Base-by-base conservation (phyloP, 2,113 vertebrate genomes). In the Dicaeum eximium region DNA sequence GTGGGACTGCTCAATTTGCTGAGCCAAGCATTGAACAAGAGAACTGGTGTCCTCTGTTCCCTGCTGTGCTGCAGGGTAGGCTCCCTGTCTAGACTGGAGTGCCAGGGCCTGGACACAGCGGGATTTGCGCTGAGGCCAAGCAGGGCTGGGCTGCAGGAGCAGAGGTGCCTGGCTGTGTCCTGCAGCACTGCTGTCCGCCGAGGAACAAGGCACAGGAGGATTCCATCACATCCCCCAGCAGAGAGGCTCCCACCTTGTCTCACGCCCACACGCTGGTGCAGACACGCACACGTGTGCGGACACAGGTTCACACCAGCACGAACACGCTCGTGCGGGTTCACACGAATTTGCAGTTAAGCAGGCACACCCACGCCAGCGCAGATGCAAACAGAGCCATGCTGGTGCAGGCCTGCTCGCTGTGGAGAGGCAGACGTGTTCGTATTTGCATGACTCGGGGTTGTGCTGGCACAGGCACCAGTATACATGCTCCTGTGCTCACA, bases 111-210 rank as follows among this genome's bases (percentile, higher is more conserved):
- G 45, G 50, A 37, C 47, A 21, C 33, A 15, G 51, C 0, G 0
- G 44, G 50, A 60, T 42, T 61, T 5, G 0, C 10, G 3, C 64
- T 17, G 80, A 31, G 38, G 33, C 45, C 35, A 3, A 6, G 73
- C 30, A 21, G 45, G 16, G n/a, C 45, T 1, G 11, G 44, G n/a
- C 47, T 73, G 57, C 56, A 11, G 37, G 5, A 1, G 37, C 48
- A 65, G 35, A 35, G 37, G 40, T 30, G 45, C 31, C 48, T 16
- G 66, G 11, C 42, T 11, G 1, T 6, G 44, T 80, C 64, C 67
- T 6, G 8, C 56, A 21, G 58, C 3, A 2, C 58, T 40, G 42
- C 57, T 10, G 38, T 80, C 58, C 0, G 0, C 38, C 0, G 0
- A 64, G n/a, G 27, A 50, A 15, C 30, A 23, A 27, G 11, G 21